Percentiles rank a stretch among this genome's conserved stretches.
Evolutionary conservation across 1,140 invertebrate species (phyloP).

Genomic region (Thaumetopoea pityocampa): DNA sequence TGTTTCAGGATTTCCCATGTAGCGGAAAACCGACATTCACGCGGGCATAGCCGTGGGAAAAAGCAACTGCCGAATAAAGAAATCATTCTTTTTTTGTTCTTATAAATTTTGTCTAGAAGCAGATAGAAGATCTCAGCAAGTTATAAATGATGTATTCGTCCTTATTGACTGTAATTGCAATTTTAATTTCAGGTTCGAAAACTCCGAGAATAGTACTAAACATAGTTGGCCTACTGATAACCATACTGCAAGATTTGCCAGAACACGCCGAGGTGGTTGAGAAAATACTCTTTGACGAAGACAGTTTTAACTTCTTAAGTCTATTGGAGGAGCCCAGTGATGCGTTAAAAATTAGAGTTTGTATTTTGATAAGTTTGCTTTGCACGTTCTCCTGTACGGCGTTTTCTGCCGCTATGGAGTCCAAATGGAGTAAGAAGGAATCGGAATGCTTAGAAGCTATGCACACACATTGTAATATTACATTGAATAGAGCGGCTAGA

Average conservation of each 20-base stretch:
- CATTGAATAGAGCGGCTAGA: constrained; percentile 62
- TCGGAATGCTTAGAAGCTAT: constrained; percentile 58
- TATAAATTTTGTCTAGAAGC: too few species aligned
- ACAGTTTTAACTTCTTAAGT: constrained; percentile 75
- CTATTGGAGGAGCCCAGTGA: constrained; percentile 80
- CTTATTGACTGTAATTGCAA: constrained; percentile 14
- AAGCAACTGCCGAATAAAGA: too few species aligned
- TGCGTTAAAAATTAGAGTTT: constrained; percentile 79
- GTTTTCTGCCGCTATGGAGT: constrained; percentile 80
- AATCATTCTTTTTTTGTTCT: too few species aligned
- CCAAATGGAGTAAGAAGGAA: constrained; percentile 61
- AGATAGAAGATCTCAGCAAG: too few species aligned
- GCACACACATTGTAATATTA: constrained; percentile 65
- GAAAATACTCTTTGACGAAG: constrained; percentile 78
- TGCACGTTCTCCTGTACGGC: constrained; percentile 80
- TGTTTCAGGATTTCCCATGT: too few species aligned
- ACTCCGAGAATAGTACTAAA: constrained; percentile 78
- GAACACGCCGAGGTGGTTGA: constrained; percentile 86
- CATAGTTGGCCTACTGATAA: constrained; percentile 83
- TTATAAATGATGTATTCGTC: too few species aligned
- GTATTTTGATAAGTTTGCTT: constrained; percentile 81
- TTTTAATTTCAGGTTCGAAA: constrained; percentile 78
- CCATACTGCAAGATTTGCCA: constrained; percentile 83
- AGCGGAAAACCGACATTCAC: too few species aligned
- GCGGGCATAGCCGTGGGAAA: too few species aligned